Base-by-base conservation (phyloP, 2,113 vertebrate species). In the Dasyprocta punctata region DNA sequence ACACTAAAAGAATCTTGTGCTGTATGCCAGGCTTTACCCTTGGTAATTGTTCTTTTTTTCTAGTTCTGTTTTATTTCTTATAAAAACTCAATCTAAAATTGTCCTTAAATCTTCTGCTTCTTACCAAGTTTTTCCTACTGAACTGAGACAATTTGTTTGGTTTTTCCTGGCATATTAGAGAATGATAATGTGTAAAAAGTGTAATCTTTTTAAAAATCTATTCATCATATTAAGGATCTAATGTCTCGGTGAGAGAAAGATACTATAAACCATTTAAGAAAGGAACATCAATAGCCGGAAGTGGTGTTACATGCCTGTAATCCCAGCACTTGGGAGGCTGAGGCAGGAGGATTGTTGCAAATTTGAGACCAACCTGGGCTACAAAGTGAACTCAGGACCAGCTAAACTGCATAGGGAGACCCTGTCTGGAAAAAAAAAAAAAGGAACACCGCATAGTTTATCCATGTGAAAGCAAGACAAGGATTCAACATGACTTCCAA, bases 61-160 rank as follows among this genome's bases (percentile, higher is more conserved):
- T 80, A 90, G 65, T 86, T 86, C 85, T 84, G 84, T 82, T 96
- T 83, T 94, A 97, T 93, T 95, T 92, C 88, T 81, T 86, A 56
- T 92, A 95, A 85, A 94, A 90, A 90, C 16, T 54, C 54, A 81
- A 36, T 90, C 65, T 44, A 67, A 92, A 85, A 80, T 82, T 49
- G 69, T 84, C 38, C 90, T 90, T 85, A 88, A 92, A 90, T 75
- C 52, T 96, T 65, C 85, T 87, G 67, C 85, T 88, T 92, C 49
- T 92, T 73, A 90, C 38, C n/a, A 94, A 85, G 52, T 88, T 90
- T 90, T 80, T 20, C 28, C 44, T 28, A 90, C n/a, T 81, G 33
- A 95, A 93, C 56, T 89, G 49, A 81, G 75, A 94, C 3, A 94
- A 52, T 19, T 77, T 88, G 7, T 44, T 65, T 87, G 49, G 22